Evolutionary conservation across 2,113 vertebrate genomes (phyloP), one percentile per base, ranked within the genome.

Genomic region (Tursiops truncatus): DNA sequence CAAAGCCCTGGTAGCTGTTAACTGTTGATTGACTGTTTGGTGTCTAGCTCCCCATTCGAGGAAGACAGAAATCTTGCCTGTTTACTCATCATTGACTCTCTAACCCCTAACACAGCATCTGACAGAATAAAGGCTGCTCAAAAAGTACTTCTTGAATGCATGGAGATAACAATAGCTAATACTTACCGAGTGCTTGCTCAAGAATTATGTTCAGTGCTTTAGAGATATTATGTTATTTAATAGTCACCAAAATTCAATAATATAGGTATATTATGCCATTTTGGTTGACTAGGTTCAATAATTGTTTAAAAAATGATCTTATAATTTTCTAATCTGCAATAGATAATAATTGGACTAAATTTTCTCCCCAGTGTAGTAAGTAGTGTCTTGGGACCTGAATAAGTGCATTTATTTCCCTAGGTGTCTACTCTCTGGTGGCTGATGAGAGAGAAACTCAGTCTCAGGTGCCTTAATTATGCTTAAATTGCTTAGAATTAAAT

Each of bases 321-420:
- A 82, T 33, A 56, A 56, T 77, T 71, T 73, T 92, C 56, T 63
- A 95, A 87, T 74, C 47, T 65, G 83, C 6, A 76, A 44, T 31
- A 47, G 25, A 80, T 71, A 68, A 80, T 71, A 68, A 81, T 5
- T 94, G 74, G 26, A 44, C 58, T 84, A 94, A 91, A 25, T 68
- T 93, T 71, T 90, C 85, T 90, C 56, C 58, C 26, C 11, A 70
- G 26, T 53, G 13, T 73, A 86, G 20, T 53, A 94, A 53, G 38
- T 67, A 50, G 86, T 84, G 28, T 47, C 82, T 87, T 94, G 28
- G 26, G 73, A 86, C 60, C 50, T 84, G 33, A 79, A 79, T 91
- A 74, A 93, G 71, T 93, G 31, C 89, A 94, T 94, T 93, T 87
- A 89, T 90, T 92, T 97, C 79, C 73, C 63, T 89, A 65, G 33